Evolutionary conservation across 2,888 invertebrate species (phyloP), one percentile per base, ranked within the genome.

Genomic region (Keiferia lycopersicella): DNA sequence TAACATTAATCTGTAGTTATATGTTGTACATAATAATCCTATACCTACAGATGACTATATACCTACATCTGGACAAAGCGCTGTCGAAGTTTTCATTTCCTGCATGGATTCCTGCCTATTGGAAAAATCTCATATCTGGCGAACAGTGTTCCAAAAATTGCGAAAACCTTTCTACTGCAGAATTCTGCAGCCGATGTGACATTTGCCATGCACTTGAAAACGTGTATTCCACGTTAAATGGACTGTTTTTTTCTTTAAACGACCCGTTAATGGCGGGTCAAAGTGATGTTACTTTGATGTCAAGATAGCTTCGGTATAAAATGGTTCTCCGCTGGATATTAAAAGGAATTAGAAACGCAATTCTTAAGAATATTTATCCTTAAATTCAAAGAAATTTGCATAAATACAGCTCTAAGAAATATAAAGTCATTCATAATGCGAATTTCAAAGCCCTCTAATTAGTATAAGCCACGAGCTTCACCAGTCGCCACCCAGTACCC

Each of bases 221-320:
- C 20, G 39, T 20, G 39, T 14, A 20, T 58, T 39, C 58, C n/a
- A 20, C 16, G 58, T 39, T 38, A 39, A 58, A 58, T 58, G 58
- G 58, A 20, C 58, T 39, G 11, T 18, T 8, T 58, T 58, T 58
- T 58, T 39, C 39, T 58, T 4, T 38, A 20, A 58, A 58, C 58
- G 58, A 38, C 58, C 58, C 39, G 38, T 39, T 39, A 12, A 58
- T 39, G 58, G 34, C 34, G 26, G 16, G 20, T 39, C 38, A 12
- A 39, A 38, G 16, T 51, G 7, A 20, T 56, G 20, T 39, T 18
- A 18, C 38, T 8, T 7, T 22, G 53, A 57, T 57, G 14, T 56
- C 38, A 38, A 39, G 14, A 10, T 18, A 10, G 3, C n/a, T 34
- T 7, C 4, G 20, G 6, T 2, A 14, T 26, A 14, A 3, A 14